A percentile compares a stretch with the other conserved stretches of the same genome.
These are phyloP conservation scores for Nephrotoma appendiculata DNA, from an alignment of 2,888 invertebrate species.

Conservation along the genomic window DNA sequence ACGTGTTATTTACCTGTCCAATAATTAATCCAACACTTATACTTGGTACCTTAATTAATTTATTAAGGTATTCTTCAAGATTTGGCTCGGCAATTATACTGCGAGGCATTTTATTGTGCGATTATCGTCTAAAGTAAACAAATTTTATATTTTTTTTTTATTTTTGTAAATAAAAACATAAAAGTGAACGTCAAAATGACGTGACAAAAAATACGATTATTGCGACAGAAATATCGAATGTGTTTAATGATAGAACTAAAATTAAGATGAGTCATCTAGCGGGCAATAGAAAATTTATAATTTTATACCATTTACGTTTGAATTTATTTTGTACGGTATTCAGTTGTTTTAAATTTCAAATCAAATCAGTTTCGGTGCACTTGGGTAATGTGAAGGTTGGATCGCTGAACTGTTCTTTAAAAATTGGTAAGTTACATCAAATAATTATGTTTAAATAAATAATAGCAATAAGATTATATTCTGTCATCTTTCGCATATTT, in stretches of 20 bases:
- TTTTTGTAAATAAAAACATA: slow-evolving; percentile 1
- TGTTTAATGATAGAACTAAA: background rate
- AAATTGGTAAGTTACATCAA: no score
- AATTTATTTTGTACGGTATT: no score
- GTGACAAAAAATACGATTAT: background rate
- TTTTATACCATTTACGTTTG: no score
- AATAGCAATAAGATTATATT: no score
- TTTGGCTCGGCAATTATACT: slow-evolving; percentile 53
- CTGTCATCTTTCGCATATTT: no score
- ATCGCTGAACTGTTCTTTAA: no score
- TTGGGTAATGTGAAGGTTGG: no score
- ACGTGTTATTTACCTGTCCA: slow-evolving; percentile 53
- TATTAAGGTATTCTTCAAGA: slow-evolving; percentile 50
- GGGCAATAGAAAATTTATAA: no score
- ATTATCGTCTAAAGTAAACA: background rate
- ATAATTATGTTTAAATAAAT: no score
- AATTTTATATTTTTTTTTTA: background rate
- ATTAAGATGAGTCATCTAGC: background rate
- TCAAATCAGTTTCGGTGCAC: no score
- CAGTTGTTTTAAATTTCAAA: no score
- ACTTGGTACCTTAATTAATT: slow-evolving; percentile 44
- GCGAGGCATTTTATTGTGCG: slow-evolving; percentile 29
- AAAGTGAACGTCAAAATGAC: background rate
- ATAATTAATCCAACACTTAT: slow-evolving; percentile 61
- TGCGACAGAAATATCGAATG: background rate